A percentile compares a stretch with the other conserved stretches of the same genome.
These are phyloP conservation scores for Drosophila sordidapex DNA, from an alignment of 2,888 invertebrate species.

Conservation along the genomic window DNA sequence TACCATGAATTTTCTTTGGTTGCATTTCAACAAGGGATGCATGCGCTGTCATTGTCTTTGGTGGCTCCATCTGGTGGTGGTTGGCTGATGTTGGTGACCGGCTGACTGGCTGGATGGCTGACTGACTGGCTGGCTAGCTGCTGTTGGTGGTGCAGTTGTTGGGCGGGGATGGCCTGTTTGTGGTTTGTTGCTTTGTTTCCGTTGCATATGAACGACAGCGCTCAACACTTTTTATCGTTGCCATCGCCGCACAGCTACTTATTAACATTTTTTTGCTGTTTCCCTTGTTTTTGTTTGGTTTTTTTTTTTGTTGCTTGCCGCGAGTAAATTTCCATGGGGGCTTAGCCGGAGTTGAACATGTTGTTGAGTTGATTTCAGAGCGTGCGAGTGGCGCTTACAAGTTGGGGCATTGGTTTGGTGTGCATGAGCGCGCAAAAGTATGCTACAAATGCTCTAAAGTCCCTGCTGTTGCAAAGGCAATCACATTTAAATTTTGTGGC, in stretches of 20 bases:
- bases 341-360: constrained; percentile 55
- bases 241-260: constrained; percentile 68
- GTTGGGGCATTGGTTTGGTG: constrained; percentile 54
- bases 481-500: constrained; percentile 44
- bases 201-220: constrained; percentile 75
- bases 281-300: constrained; percentile 5
- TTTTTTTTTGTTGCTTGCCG: constrained; percentile 25
- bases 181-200: constrained; percentile 75
- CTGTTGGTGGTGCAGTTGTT: background rate
- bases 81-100: constrained; percentile 19
- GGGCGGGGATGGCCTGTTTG: constrained; percentile 36
- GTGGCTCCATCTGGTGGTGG: constrained; percentile 32
- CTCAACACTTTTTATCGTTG: constrained; percentile 75
- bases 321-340: constrained; percentile 75
- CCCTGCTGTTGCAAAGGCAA: constrained; percentile 30
- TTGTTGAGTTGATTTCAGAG: constrained; percentile 67
- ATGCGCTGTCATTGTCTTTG: constrained; percentile 56
- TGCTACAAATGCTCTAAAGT: constrained; percentile 45
- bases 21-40: constrained; percentile 68
- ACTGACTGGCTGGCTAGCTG: constrained; percentile 7
- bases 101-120: constrained; percentile 13
- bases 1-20: constrained; percentile 77
- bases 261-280: constrained; percentile 60
- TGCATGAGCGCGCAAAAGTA: constrained; percentile 56
- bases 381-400: constrained; percentile 55